Evolutionary conservation across 2,113 vertebrate species (phyloP), one percentile per base, ranked within the genome.

Genomic region (Coptodon rendalli): DNA sequence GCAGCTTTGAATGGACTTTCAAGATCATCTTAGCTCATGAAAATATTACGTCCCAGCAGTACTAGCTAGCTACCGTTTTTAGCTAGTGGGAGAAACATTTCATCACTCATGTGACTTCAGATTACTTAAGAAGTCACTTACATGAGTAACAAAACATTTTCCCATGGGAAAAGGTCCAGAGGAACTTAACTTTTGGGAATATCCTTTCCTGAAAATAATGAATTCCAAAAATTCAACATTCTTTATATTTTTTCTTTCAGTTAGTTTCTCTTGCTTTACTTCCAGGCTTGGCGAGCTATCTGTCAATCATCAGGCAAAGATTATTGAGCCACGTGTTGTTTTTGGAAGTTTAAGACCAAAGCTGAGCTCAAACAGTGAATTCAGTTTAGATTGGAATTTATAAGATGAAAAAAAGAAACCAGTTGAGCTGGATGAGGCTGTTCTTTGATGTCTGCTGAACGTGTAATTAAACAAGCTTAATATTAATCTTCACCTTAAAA

Each of bases 221-320:
- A 4, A 57, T 57, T 57, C 22, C 0, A 57, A 57, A 57, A 0
- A 27, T 27, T 57, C 54, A 57, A 27, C 12, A 14, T 27, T 57
- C 24, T 57, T 57, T 57, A 14, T 7, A 57, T 57, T 57, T 14
- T 1, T 8, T 57, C 54, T 57, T 57, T 57, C 24, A 57, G 22
- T 57, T 57, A 1, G 12, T 57, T 57, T 27, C 24, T 57, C 24
- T 57, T 57, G 54, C 54, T 57, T 27, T 14, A 57, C 22, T 57
- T 57, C 12, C 54, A 57, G 24, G 24, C 12, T 57, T 0, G 12
- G 6, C 24, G 2, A 57, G 12, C 6, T 56, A 0, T 1, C 54
- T 57, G 54, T 13, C 54, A 57, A 27, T 57, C 22, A 57, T 57
- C 54, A 57, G 54, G 12, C 22, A 57, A 11, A 57, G 24, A 57